Evolutionary conservation across 2,888 invertebrate species (phyloP), one percentile per base, ranked within the genome.

Genomic region (Cheilosia impressa): DNA sequence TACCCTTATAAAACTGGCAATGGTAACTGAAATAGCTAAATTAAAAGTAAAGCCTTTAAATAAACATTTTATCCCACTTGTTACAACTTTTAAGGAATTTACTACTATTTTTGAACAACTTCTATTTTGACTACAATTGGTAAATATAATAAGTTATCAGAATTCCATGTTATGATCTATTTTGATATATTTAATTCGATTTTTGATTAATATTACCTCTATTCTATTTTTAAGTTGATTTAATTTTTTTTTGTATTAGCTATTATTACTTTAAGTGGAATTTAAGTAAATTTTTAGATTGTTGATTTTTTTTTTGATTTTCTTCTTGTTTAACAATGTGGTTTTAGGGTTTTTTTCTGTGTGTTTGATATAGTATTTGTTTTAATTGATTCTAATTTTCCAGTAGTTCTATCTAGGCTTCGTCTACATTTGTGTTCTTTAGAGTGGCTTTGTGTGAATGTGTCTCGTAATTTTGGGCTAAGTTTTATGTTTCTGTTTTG

Each of bases 361-460:
- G 7, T 24, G 45, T 53, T 75, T 65, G 17, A 72, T 83, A 47
- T 57, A 57, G 58, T 45, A 17, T 68, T 80, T 57, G 24, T 17
- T 62, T 62, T 72, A 45, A 69, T 78, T 79, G 66, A 34, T 58
- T 82, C 71, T 65, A 22, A 60, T 60, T 76, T 62, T 57, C n/a
- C 57, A 55, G 45, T 78, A 55, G 50, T 78, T 66, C 71, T 63
- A 66, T 76, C 69, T 79, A 62, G 53, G 27, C 45, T 79, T 83
- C 34, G 19, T 80, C 68, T 73, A 62, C 22, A 47, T 76, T 55
- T 77, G 31, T 80, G 34, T 75, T 68, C 58, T 47, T 58, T 22
- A 50, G 58, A 50, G 58, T 79, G 77, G 60, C 50, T 78, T 60
- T 53, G 58, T 78, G 68, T 83, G 72, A 80, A 73, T 68, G 80